A percentile compares a stretch with the other conserved stretches of the same genome.
phyloP scores from a whole-genome alignment of 2,888 invertebrate genomes.

The Rapana venosa region DNA sequence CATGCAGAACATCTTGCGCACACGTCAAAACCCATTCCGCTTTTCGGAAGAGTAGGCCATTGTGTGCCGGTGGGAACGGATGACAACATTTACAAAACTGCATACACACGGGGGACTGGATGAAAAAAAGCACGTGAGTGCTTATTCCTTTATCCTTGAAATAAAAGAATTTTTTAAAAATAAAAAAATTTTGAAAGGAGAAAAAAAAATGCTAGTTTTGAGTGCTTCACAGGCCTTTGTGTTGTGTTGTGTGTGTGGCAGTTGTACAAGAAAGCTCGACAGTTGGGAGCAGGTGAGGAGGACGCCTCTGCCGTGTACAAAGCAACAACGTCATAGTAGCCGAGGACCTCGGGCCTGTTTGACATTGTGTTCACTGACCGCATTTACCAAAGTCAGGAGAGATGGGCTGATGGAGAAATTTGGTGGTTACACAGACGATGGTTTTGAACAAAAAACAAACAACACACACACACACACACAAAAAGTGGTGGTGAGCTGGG shows the following conservation, averaged over 20 bases:
- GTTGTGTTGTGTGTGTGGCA: constrained; percentile 55
- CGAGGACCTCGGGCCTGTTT: neutral
- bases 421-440: too few relatives aligned
- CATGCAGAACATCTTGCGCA: too few relatives aligned
- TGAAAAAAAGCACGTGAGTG: too few relatives aligned
- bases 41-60: too few relatives aligned
- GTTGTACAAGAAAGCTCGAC: constrained; percentile 94
- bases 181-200: neutral
- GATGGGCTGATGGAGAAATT: neutral
- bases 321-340: constrained; percentile 68
- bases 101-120: too few relatives aligned
- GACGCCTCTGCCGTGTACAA: constrained; percentile 95
- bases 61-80: too few relatives aligned
- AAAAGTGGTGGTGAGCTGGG: too few relatives aligned
- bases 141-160: neutral
- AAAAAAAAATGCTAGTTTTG: neutral
- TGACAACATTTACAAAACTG: too few relatives aligned
- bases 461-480: too few relatives aligned
- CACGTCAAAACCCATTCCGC: too few relatives aligned
- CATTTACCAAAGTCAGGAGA: neutral
- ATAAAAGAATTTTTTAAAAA: neutral
- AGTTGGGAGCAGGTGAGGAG: constrained; percentile 94
- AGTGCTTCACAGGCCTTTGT: neutral
- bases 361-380: neutral
- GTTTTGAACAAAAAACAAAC: too few relatives aligned